Percentiles rank a stretch among this genome's conserved stretches.
Evolutionary conservation across 2,888 invertebrate genomes (phyloP).

Genomic region (Ephialtes manifestator): DNA sequence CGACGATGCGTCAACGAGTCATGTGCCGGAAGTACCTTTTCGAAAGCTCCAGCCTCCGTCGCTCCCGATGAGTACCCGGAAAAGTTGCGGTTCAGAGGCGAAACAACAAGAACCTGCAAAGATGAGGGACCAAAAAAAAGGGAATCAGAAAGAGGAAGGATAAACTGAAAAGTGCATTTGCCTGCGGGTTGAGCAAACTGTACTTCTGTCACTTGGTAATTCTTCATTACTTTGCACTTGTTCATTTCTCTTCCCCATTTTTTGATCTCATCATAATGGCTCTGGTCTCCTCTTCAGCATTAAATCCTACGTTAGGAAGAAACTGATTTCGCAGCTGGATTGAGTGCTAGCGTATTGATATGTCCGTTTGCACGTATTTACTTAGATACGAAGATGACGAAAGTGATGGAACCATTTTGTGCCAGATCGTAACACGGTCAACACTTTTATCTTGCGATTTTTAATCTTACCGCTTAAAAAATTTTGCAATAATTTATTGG

Average conservation of each 20-base stretch:
- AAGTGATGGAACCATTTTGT: background rate
- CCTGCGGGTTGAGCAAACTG: slow-evolving; percentile 24
- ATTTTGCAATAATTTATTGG: too few species aligned
- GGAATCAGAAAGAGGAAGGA: slow-evolving; percentile 27
- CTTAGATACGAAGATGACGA: slow-evolving; percentile 20
- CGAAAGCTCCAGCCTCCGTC: slow-evolving; percentile 29
- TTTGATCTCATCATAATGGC: slow-evolving; percentile 19
- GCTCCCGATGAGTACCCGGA: slow-evolving; percentile 31
- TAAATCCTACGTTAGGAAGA: slow-evolving; percentile 29
- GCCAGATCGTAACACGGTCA: slow-evolving; percentile 14
- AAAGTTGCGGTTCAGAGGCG: slow-evolving; percentile 5
- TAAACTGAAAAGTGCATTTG: slow-evolving; percentile 17
- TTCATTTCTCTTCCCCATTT: slow-evolving; percentile 5
- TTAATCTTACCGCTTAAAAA: too few species aligned
- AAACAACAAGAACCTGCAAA: slow-evolving; percentile 34
- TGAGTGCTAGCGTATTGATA: slow-evolving; percentile 19
- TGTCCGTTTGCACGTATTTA: slow-evolving; percentile 2
- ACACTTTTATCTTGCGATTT: too few species aligned
- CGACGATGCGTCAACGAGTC: slow-evolving; percentile 44
- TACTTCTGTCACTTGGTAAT: slow-evolving; percentile 33
- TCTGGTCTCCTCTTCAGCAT: slow-evolving; percentile 10
- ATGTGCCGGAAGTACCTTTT: slow-evolving; percentile 49
- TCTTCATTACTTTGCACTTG: slow-evolving; percentile 25
- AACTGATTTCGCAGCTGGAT: background rate
- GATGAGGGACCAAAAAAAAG: slow-evolving; percentile 25